A percentile compares a stretch with the other conserved stretches of the same genome.
These are phyloP conservation scores for Sciurus niger DNA, from an alignment of 2,113 vertebrate genomes.

Conservation along the genomic window DNA sequence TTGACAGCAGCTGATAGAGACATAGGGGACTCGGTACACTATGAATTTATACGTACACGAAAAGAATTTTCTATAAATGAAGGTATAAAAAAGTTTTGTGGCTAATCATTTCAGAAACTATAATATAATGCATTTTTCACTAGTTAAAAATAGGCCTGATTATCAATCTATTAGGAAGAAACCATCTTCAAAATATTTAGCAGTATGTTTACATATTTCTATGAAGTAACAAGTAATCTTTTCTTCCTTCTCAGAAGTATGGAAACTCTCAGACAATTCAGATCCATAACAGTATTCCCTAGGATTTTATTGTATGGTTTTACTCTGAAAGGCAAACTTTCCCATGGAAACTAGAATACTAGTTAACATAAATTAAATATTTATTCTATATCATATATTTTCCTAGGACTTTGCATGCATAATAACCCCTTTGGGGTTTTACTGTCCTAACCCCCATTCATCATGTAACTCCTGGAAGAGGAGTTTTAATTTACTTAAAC, in stretches of 20 bases:
- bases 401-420: not conserved
- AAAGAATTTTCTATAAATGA: constrained; percentile 82
- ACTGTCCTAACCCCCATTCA: not conserved
- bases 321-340: constrained; percentile 52
- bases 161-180: not conserved
- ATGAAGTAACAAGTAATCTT: not conserved
- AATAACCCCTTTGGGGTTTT: not conserved
- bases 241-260: not conserved
- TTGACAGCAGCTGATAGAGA: constrained; percentile 79
- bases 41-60: constrained; percentile 76
- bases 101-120: not conserved
- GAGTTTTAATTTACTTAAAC: not conserved
- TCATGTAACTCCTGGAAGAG: not conserved
- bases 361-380: constrained; percentile 33
- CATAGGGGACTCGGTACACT: constrained; percentile 63
- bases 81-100: constrained; percentile 70
- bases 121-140: not conserved
- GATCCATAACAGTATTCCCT: not conserved
- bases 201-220: constrained; percentile 23
- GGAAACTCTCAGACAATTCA: not conserved
- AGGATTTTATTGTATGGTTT: not conserved
- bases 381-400: not conserved
- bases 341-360: not conserved
- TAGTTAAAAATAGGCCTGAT: constrained; percentile 9
- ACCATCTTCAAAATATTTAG: not conserved